phyloP scores from a whole-genome alignment of 2,113 vertebrate genomes.

The Platysternon megacephalum region DNA sequence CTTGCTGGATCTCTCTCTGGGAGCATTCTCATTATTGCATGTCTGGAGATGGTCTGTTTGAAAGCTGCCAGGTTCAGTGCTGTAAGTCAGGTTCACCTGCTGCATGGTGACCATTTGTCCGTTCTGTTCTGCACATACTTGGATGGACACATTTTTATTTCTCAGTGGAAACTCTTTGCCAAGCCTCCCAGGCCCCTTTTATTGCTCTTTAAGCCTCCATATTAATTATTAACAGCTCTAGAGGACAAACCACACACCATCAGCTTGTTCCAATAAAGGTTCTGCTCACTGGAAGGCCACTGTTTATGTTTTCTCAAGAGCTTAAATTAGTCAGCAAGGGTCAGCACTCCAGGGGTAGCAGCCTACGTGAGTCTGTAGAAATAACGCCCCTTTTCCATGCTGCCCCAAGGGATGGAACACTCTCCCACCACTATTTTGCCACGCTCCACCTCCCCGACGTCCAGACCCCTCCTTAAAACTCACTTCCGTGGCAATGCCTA shows the following conservation, averaged over 20 bases:
- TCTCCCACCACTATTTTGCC: not conserved
- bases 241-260: not conserved
- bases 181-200: not conserved
- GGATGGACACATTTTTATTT: not conserved
- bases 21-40: not conserved
- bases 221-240: not conserved
- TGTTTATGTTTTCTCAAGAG: not conserved
- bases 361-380: not conserved
- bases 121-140: not conserved
- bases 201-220: not conserved
- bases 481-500: not conserved
- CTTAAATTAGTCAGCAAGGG: not conserved
- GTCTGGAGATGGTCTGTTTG: not conserved
- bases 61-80: not conserved
- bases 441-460: not conserved
- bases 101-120: not conserved
- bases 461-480: not conserved
- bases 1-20: not conserved
- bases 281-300: not conserved
- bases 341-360: not conserved
- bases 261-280: not conserved
- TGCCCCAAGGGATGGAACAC: not conserved
- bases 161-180: not conserved
- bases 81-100: not conserved
- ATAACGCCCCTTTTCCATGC: not conserved